These are phyloP conservation scores for Synaphobranchus kaupii DNA, from an alignment of 2,797 vertebrate species.

Conservation along the genomic window DNA sequence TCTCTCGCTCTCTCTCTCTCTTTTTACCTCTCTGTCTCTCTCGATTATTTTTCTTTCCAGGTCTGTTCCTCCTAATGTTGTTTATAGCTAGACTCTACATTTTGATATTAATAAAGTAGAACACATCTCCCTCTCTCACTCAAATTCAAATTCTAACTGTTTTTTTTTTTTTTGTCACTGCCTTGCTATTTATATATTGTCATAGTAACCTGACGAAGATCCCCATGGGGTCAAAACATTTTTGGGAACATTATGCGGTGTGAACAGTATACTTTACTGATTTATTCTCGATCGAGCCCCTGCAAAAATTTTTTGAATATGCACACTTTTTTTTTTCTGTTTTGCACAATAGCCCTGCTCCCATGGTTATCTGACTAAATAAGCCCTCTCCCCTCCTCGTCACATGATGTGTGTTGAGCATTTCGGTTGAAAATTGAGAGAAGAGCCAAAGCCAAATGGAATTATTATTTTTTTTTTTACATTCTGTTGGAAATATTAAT, in stretches of 20 bases:
- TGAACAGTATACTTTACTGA: no score
- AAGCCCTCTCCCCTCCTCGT: not conserved
- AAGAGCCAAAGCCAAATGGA: not conserved
- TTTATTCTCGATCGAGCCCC: not conserved
- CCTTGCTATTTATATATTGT: not conserved
- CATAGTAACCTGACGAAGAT: not conserved
- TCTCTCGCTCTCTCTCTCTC: not conserved
- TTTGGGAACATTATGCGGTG: not conserved
- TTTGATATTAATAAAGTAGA: not conserved
- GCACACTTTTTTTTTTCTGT: no score
- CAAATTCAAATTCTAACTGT: not conserved
- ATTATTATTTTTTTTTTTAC: not conserved
- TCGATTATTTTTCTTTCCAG: not conserved
- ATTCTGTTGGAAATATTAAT: not conserved
- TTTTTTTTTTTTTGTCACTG: not conserved
- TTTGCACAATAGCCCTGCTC: not conserved
- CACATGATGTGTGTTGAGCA: not conserved
- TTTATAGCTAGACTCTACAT: not conserved
- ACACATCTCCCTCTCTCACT: not conserved
- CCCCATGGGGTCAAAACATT: not conserved
- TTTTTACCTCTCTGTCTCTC: not conserved
- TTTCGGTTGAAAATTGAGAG: not conserved
- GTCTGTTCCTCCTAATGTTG: not conserved
- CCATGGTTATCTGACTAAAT: not conserved
- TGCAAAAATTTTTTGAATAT: not conserved